Evolutionary conservation across 2,888 invertebrate species (phyloP).

Genomic region (Scelioninae gen. 2): DNA sequence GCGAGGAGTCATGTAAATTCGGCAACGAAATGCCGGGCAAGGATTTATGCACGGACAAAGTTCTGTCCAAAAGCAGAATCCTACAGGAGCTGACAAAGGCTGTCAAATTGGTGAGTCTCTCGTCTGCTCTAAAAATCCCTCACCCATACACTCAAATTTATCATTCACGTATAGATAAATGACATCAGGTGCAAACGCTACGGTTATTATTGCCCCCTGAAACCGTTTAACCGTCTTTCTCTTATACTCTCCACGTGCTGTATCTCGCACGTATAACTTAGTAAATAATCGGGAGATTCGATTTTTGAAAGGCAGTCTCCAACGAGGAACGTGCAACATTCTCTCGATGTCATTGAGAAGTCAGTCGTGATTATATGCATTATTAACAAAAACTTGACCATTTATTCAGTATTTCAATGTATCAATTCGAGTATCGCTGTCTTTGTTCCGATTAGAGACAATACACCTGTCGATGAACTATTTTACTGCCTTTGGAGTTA

Average conservation of each 20-base stretch:
- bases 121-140: slow-evolving; percentile 54
- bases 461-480: slow-evolving; percentile 16
- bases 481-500: not conserved
- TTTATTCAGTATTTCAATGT: no score
- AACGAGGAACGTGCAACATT: no score
- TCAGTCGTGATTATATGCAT: not conserved
- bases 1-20: slow-evolving; percentile 65
- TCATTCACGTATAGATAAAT: not conserved
- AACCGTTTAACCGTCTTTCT: not conserved
- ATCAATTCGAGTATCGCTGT: not conserved
- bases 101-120: slow-evolving; percentile 73
- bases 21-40: slow-evolving; percentile 68
- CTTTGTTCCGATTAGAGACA: slow-evolving; percentile 20
- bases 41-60: slow-evolving; percentile 74
- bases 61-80: slow-evolving; percentile 73
- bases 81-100: slow-evolving; percentile 74
- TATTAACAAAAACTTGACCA: not conserved
- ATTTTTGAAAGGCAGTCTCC: slow-evolving; percentile 2
- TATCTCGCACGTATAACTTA: not conserved
- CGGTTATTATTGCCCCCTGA: not conserved
- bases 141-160: slow-evolving; percentile 19
- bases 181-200: not conserved
- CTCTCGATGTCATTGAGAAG: slow-evolving; percentile 8
- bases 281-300: not conserved
- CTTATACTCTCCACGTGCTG: no score